phyloP scores from a whole-genome alignment of 2,113 vertebrate genomes.

The Pica pica region DNA sequence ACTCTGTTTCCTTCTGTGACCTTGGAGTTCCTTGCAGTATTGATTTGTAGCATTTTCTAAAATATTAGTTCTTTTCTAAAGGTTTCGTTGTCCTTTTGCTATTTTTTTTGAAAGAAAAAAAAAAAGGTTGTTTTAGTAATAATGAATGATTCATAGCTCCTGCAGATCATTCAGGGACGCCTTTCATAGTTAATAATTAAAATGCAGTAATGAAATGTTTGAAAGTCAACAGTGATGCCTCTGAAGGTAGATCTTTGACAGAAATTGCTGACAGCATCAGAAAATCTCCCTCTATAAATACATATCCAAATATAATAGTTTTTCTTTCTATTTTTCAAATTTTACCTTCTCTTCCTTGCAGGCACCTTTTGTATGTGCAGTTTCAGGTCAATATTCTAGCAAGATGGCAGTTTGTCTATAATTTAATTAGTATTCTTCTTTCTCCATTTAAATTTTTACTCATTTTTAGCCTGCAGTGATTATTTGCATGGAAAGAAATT shows the following conservation, averaged over 20 bases:
- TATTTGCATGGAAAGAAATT: constrained; percentile 29
- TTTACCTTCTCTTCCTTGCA: neutral
- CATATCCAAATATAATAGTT: neutral
- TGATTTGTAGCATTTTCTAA: neutral
- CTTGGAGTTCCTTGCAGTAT: neutral
- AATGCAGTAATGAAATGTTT: neutral
- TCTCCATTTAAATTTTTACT: neutral
- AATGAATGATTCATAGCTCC: constrained; percentile 34
- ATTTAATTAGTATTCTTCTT: constrained; percentile 3
- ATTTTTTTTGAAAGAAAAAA: neutral
- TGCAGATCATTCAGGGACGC: neutral
- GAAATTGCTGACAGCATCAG: neutral
- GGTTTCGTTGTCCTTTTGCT: neutral
- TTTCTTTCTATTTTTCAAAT: neutral
- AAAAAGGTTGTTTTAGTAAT: neutral
- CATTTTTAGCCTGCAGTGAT: neutral
- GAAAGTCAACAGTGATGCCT: neutral
- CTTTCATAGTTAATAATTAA: constrained; percentile 36
- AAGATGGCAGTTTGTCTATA: neutral
- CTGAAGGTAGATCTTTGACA: neutral
- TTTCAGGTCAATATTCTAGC: neutral
- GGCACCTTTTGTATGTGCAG: neutral
- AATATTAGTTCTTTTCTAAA: neutral
- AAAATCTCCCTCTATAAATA: constrained; percentile 9
- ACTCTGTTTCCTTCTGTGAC: neutral